Percentiles rank a stretch among this genome's conserved stretches.
Evolutionary conservation across 2,797 vertebrate genomes (phyloP).

Genomic region (Poeciliopsis turneri): DNA sequence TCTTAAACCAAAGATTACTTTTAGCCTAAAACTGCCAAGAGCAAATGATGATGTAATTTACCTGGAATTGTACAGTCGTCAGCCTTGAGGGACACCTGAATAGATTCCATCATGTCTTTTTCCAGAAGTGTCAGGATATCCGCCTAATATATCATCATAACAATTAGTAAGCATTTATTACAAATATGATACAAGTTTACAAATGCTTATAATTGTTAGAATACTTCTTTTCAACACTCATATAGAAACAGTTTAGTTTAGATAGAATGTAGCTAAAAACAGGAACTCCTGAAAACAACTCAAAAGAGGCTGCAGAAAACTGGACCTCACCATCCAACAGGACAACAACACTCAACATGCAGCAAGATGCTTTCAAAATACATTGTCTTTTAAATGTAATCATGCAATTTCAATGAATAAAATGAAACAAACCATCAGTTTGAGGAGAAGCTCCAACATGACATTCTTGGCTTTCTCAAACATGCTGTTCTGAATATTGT

Average conservation of each 20-base stretch:
- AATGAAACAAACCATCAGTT: conserved; percentile 40
- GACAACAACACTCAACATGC: no score
- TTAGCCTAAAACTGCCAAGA: background rate
- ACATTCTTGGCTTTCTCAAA: conserved; percentile 25
- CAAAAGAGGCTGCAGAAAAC: background rate
- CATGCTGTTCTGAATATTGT: conserved; percentile 20
- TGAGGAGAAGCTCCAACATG: background rate
- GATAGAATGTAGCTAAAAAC: background rate
- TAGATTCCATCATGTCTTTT: conserved; percentile 17
- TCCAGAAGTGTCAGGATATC: background rate
- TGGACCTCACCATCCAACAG: no score
- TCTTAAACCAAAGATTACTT: background rate
- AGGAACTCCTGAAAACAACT: background rate
- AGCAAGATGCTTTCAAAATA: background rate
- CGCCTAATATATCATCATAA: conserved; percentile 29
- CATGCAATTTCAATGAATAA: background rate
- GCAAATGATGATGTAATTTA: background rate
- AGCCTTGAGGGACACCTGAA: conserved; percentile 22
- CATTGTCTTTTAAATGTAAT: background rate
- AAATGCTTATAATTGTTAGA: background rate
- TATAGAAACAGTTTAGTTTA: background rate
- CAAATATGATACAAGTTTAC: background rate
- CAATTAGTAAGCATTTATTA: background rate
- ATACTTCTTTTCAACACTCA: background rate
- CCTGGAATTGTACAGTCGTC: conserved; percentile 34